Evolutionary conservation across 1,140 invertebrate species (phyloP).

Genomic region (Coptotermes formosanus): DNA sequence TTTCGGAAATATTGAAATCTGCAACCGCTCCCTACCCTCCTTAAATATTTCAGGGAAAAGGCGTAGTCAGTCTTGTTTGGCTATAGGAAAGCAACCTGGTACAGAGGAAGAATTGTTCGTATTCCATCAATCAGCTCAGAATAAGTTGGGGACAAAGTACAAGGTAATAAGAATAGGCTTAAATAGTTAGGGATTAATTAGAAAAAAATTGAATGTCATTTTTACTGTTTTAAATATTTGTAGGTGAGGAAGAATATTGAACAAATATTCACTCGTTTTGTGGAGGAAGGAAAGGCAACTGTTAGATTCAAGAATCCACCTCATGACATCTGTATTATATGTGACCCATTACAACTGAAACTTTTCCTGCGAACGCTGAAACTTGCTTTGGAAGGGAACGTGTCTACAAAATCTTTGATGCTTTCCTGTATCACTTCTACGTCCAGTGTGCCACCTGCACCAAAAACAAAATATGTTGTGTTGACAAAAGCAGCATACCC

Average conservation of each 20-base stretch:
- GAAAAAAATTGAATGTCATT: too few relatives aligned
- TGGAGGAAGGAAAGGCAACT: constrained; percentile 71
- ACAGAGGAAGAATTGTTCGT: constrained; percentile 58
- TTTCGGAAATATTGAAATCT: constrained; percentile 61
- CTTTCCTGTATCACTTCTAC: constrained; percentile 50
- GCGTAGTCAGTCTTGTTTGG: constrained; percentile 59
- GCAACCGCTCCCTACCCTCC: constrained; percentile 54
- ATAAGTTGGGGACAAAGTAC: constrained; percentile 66
- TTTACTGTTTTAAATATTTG: constrained; percentile 30
- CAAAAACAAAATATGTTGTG: constrained; percentile 60
- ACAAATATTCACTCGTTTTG: constrained; percentile 65
- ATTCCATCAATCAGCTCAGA: constrained; percentile 61
- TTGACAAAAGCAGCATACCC: constrained; percentile 64
- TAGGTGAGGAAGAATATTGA: constrained; percentile 61
- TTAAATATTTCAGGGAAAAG: constrained; percentile 47
- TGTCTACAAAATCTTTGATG: constrained; percentile 44
- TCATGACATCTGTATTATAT: constrained; percentile 66
- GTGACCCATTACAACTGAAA: constrained; percentile 64
- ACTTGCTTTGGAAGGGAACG: constrained; percentile 58
- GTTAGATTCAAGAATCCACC: constrained; percentile 67
- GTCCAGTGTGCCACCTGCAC: constrained; percentile 50
- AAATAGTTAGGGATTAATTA: too few relatives aligned
- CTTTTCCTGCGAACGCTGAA: constrained; percentile 65
- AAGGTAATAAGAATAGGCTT: constrained; percentile 42
- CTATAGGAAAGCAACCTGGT: constrained; percentile 61